Conservation (phyloP, 2,888 invertebrate genomes). For the Epirrita christyi region DNA sequence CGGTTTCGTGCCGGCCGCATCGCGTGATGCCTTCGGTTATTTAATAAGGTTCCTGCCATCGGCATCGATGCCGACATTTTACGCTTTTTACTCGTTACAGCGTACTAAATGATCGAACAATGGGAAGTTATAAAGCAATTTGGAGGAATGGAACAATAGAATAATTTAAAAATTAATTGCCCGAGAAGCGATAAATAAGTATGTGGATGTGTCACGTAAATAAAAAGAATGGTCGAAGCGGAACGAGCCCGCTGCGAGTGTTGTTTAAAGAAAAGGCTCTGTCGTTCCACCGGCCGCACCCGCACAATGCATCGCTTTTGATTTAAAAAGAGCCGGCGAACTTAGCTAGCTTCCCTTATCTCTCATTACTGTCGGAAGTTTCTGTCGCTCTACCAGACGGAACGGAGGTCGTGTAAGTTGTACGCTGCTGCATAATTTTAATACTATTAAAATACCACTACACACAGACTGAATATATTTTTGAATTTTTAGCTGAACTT, state of each 20-base stretch:
- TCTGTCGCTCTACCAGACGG: slow-evolving; percentile 51
- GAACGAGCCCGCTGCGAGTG: slow-evolving; percentile 57
- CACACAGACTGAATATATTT: background rate
- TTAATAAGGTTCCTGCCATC: slow-evolving; percentile 60
- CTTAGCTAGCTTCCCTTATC: slow-evolving; percentile 65
- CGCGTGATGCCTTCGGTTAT: slow-evolving; percentile 70
- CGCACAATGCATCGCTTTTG: slow-evolving; percentile 63
- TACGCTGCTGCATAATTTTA: slow-evolving; percentile 24
- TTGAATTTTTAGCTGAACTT: background rate
- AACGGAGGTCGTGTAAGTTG: slow-evolving; percentile 42
- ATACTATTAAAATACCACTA: background rate
- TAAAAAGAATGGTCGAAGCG: slow-evolving; percentile 67
- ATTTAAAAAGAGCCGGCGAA: slow-evolving; percentile 70
- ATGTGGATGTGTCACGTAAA: slow-evolving; percentile 71
- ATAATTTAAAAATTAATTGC: slow-evolving; percentile 74
- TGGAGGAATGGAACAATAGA: slow-evolving; percentile 57
- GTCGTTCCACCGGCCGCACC: slow-evolving; percentile 67
- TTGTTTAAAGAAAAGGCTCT: slow-evolving; percentile 63
- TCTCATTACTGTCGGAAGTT: slow-evolving; percentile 67
- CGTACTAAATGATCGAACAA: slow-evolving; percentile 40
- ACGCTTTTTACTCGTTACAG: slow-evolving; percentile 44
- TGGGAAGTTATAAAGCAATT: slow-evolving; percentile 38
- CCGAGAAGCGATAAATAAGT: slow-evolving; percentile 75
- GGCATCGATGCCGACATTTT: slow-evolving; percentile 45
- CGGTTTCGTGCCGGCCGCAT: slow-evolving; percentile 56